These are phyloP conservation scores for Ceyx melanurus DNA, from an alignment of 2,113 vertebrate genomes.

Conservation along the genomic window DNA sequence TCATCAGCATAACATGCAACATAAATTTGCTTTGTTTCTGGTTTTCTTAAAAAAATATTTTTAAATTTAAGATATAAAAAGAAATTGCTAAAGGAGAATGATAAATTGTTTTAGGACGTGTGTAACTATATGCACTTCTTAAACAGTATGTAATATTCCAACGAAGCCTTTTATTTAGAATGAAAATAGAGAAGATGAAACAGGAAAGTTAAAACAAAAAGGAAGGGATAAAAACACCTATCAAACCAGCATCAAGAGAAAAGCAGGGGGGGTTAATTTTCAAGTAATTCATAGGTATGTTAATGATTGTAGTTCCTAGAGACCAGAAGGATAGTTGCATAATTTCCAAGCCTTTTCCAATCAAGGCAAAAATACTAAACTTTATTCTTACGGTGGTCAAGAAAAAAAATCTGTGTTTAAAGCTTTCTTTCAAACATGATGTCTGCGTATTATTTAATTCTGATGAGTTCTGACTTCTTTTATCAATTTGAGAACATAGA, in stretches of 20 bases:
- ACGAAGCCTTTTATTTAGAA: background rate
- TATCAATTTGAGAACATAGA: background rate
- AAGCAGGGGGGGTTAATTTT: fast-evolving
- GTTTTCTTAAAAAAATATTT: background rate
- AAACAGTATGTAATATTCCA: background rate
- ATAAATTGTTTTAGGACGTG: background rate
- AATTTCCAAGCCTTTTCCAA: background rate
- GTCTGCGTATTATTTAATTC: background rate
- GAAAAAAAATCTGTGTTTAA: background rate
- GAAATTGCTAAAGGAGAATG: background rate
- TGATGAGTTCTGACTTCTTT: background rate
- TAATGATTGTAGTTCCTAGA: background rate
- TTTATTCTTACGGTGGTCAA: background rate
- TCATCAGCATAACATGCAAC: background rate
- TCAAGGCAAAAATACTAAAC: background rate
- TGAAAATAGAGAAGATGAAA: background rate
- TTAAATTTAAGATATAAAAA: background rate
- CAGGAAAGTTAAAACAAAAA: background rate
- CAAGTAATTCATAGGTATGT: background rate
- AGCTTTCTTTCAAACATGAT: background rate
- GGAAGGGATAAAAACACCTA: background rate
- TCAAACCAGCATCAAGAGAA: background rate
- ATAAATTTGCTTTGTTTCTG: background rate
- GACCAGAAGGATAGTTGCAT: background rate
- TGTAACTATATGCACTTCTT: background rate